Base-by-base conservation (phyloP, 2,797 vertebrate genomes). In the Malacoctenus gilli region DNA sequence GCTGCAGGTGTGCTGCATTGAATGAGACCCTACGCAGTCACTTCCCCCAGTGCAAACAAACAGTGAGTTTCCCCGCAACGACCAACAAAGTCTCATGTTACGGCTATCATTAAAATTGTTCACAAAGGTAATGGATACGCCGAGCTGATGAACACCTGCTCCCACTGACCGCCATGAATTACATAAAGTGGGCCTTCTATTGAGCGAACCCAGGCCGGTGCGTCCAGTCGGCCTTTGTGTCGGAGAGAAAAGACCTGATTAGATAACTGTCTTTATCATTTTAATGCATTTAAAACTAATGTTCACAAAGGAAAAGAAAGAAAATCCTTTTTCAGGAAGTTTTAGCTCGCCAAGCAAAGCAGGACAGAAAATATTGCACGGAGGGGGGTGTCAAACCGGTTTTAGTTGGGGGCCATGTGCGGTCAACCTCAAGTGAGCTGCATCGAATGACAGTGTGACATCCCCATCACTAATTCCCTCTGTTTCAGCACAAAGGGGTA, bases 91-190 rank as follows among this genome's bases (percentile, higher is more conserved):
- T 62, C 34, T 75, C 38, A 47, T 54, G 30, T 70, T 64, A 54
- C 50, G 36, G n/a, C 25, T 16, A 32, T 64, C 55, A 67, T 68
- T 59, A 59, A 51, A 59, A 50, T 12, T 39, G 49, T 59, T 49
- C 47, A 51, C 39, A 54, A 57, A 36, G 49, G 21, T 50, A 63
- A 75, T 46, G 59, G 48, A 36, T 43, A 28, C 13, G 4, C 8
- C 54, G 47, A 20, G 41, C 41, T 25, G 51, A 50, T 31, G 51
- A 56, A 58, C 65, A 83, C 70, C 65, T 71, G 70, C 59, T 66
- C 34, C 35, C 37, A 54, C 34, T 43, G 43, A 59, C 18, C 31
- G 28, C 39, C 23, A 28, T 28, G 25, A 28, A 28, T 28, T 9
- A 28, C 6, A 9, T 28, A 28, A 10, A 50, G 43, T 2, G 8